Evolutionary conservation across 2,113 vertebrate genomes (phyloP), one percentile per base, ranked within the genome.

Genomic region (Phalacrocorax carbo): DNA sequence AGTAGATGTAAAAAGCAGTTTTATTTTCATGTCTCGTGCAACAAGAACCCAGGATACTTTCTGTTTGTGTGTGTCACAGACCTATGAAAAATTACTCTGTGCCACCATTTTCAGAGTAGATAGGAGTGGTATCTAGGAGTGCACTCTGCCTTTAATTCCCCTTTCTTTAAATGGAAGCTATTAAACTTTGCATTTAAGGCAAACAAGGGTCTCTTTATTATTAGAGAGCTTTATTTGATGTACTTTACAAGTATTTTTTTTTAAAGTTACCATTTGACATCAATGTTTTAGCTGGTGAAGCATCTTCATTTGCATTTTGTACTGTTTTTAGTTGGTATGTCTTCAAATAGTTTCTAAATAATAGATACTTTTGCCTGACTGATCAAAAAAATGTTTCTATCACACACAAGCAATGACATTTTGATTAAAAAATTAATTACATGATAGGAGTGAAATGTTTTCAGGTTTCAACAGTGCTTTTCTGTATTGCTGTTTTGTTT

Each of bases 341-440:
- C 78, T 93, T 89, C 89, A 96, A 36, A 95, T 93, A 64, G 72
- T 60, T 86, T 76, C 80, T 77, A 90, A 90, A 78, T 77, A 88
- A 69, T 68, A 91, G 76, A 64, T 86, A 81, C 51, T 62, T 86
- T 94, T 93, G 55, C 78, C 68, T 95, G 88, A 89, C 75, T 86
- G 88, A 93, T 96, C 42, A 75, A 79, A 96, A 95, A 92, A 72
- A 62, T 82, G 38, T 88, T 93, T 88, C 80, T 66, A 38, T 94
- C 57, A 23, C 71, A 76, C 21, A 46, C 60, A 90, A 88, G 86
- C 34, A 82, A 79, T 77, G 93, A 92, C 71, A 94, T 81, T 88
- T 85, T 73, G 61, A 94, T 80, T 86, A 82, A 97, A 93, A 96
- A 84, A 96, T 93, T 94, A 94, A 97, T 96, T 93, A 86, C 42